A percentile compares a stretch with the other conserved stretches of the same genome.
Evolutionary conservation across 2,797 vertebrate genomes (phyloP).

Genomic region (Anolis apletophallus): DNA sequence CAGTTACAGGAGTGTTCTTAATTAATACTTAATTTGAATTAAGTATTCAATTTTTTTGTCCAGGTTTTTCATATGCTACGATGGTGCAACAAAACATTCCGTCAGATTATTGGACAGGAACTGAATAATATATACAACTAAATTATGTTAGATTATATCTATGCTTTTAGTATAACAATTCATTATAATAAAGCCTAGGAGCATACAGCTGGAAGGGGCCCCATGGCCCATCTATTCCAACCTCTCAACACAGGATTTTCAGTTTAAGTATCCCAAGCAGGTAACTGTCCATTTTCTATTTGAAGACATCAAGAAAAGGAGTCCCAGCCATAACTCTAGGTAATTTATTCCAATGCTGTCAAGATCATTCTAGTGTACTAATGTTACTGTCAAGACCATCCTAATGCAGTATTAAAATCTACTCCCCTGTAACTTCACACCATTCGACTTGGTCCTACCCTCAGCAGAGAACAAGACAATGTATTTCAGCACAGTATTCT

Average conservation of each 20-base stretch:
- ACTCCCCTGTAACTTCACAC: too few relatives aligned
- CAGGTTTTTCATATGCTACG: background rate
- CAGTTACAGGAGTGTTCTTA: background rate
- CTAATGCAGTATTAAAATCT: too few relatives aligned
- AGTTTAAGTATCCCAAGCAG: too few relatives aligned
- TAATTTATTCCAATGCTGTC: too few relatives aligned
- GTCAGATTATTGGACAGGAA: background rate
- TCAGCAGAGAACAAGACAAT: too few relatives aligned
- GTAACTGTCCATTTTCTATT: too few relatives aligned
- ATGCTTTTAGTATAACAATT: background rate
- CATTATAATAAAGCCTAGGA: background rate
- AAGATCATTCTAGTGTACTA: too few relatives aligned
- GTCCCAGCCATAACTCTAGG: too few relatives aligned
- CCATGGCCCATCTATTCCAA: background rate
- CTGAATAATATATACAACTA: background rate
- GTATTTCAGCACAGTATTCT: slow-evolving; percentile 1
- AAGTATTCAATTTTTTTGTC: background rate
- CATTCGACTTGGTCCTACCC: too few relatives aligned
- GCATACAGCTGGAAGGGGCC: background rate
- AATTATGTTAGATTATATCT: background rate
- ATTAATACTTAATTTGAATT: too few relatives aligned
- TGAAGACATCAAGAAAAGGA: too few relatives aligned
- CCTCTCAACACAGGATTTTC: background rate
- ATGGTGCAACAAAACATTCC: background rate
- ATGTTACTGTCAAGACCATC: too few relatives aligned